These are phyloP conservation scores for Echinops telfairi DNA, from an alignment of 2,113 vertebrate species.

Conservation along the genomic window DNA sequence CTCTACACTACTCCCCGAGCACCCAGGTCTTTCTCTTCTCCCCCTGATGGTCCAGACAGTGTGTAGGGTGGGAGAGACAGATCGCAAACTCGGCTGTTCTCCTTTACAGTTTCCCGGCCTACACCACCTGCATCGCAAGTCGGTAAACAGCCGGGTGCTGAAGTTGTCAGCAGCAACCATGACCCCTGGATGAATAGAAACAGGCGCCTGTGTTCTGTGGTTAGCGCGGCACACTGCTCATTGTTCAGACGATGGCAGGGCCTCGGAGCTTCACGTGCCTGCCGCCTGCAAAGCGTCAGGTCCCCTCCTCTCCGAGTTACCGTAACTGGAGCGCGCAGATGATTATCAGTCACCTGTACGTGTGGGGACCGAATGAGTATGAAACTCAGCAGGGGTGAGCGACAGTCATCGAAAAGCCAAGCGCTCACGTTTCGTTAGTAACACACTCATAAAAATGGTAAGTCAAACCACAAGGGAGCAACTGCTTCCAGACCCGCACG, in stretches of 20 bases:
- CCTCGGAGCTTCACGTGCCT: constrained; percentile 73
- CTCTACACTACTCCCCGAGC: background rate
- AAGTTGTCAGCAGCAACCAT: constrained; percentile 34
- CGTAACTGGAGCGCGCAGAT: constrained; percentile 87
- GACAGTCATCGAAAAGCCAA: constrained; percentile 86
- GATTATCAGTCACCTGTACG: constrained; percentile 89
- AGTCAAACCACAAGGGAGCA: constrained; percentile 84
- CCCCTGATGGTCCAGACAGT: background rate
- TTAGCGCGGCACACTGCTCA: constrained; percentile 65
- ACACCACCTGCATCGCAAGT: background rate
- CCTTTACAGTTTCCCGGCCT: background rate
- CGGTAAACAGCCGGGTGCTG: constrained; percentile 55
- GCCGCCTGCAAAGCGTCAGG: constrained; percentile 70
- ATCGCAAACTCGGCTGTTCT: background rate
- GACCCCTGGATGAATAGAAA: constrained; percentile 75
- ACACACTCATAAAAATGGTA: constrained; percentile 84
- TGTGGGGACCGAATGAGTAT: constrained; percentile 87
- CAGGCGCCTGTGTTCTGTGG: constrained; percentile 78
- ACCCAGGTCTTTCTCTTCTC: background rate
- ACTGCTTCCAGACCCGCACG: constrained; percentile 83
- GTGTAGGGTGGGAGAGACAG: background rate
- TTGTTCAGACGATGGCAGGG: constrained; percentile 45
- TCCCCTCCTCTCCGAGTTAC: constrained; percentile 83
- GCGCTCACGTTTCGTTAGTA: constrained; percentile 88
- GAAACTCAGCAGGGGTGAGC: constrained; percentile 86